Conservation (phyloP, 37 sponge, comb jelly and placozoan genomes). For the Aplysina aerophoba region DNA sequence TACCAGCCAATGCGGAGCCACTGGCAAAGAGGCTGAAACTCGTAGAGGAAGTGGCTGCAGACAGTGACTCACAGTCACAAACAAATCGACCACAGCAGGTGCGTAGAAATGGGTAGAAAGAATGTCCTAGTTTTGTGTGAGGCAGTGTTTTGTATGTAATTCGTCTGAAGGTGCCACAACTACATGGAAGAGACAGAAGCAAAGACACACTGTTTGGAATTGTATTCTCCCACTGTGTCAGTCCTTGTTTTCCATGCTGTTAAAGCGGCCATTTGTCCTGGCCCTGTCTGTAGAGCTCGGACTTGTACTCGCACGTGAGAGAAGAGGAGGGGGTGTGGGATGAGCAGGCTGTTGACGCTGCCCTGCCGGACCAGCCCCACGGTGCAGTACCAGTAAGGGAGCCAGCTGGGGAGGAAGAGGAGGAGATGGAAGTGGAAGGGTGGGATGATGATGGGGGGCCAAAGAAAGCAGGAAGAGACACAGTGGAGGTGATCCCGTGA, state of each 20-base stretch:
- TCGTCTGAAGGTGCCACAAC: background rate
- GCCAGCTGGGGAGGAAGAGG: conserved; percentile 26
- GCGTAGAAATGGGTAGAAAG: too few species aligned
- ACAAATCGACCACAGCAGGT: too few species aligned
- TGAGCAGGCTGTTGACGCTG: conserved; percentile 13
- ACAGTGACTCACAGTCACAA: too few species aligned
- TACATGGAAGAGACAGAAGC: background rate
- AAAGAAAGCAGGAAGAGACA: conserved; percentile 25
- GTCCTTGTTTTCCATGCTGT: background rate
- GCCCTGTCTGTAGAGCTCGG: conserved; percentile 17
- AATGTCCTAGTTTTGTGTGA: too few species aligned
- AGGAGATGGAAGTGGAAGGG: conserved; percentile 15
- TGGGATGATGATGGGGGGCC: conserved; percentile 26
- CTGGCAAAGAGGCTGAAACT: background rate
- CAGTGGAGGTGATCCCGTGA: conserved; percentile 31
- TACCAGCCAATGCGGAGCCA: background rate
- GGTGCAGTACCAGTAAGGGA: background rate
- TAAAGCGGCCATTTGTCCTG: too few species aligned
- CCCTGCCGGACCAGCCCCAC: background rate
- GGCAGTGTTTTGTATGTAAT: too few species aligned
- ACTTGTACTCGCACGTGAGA: conserved; percentile 38
- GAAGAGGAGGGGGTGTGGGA: conserved; percentile 25
- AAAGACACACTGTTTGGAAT: background rate
- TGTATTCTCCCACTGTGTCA: background rate
- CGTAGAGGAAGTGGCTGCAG: background rate